Conservation (phyloP, 2,113 vertebrate genomes). For the Chionis minor region DNA sequence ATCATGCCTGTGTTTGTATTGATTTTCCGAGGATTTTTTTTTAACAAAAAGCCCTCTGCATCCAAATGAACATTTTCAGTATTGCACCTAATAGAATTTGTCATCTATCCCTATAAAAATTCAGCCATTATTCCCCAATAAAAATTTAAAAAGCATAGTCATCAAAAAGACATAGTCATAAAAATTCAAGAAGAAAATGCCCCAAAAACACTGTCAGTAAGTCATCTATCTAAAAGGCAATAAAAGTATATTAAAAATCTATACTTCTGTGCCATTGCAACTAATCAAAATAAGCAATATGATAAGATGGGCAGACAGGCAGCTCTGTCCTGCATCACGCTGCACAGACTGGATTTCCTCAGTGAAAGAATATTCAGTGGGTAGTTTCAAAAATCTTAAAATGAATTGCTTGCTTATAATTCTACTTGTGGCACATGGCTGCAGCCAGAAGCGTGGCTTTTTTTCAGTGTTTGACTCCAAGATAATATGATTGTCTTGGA, state of each 20-base stretch:
- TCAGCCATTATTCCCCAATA: not conserved
- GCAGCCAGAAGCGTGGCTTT: not conserved
- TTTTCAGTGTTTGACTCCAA: not conserved
- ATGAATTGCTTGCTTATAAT: not conserved
- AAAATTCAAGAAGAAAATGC: slow-evolving; percentile 23
- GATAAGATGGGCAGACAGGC: not conserved
- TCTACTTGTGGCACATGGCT: not conserved
- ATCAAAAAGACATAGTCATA: not conserved
- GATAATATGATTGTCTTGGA: not conserved
- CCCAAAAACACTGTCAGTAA: not conserved
- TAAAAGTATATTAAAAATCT: slow-evolving; percentile 42
- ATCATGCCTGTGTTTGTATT: not conserved
- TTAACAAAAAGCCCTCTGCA: not conserved
- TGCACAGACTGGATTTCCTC: not conserved
- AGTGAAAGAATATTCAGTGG: not conserved
- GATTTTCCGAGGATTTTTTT: accelerated
- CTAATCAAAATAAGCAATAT: slow-evolving; percentile 9
- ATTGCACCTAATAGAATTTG: not conserved
- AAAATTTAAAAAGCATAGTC: not conserved
- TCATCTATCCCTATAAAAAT: not conserved
- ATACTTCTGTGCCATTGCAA: not conserved
- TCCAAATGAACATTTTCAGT: not conserved
- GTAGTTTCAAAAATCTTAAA: not conserved
- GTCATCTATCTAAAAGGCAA: slow-evolving; percentile 25
- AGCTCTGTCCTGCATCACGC: not conserved